These are phyloP conservation scores for Entomyzon cyanotis DNA, from an alignment of 2,113 vertebrate genomes.

Conservation along the genomic window DNA sequence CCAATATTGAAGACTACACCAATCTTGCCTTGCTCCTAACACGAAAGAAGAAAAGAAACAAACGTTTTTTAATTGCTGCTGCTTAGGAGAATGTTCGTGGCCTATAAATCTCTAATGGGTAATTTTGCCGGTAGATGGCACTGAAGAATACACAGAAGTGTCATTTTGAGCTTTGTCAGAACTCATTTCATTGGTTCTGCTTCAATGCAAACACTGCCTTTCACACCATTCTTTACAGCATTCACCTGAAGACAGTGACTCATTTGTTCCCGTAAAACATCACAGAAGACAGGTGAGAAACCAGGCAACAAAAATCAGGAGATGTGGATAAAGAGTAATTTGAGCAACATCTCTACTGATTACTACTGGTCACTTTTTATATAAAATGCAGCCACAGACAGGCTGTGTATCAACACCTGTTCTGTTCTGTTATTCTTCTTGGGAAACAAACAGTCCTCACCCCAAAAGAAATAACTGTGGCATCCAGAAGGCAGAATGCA, in stretches of 20 bases:
- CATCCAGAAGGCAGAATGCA: neutral
- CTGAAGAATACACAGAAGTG: neutral
- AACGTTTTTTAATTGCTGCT: neutral
- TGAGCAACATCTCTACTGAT: neutral
- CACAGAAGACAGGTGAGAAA: neutral
- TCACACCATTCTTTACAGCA: neutral
- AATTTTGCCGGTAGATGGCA: neutral
- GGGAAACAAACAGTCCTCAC: neutral
- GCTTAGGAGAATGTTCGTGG: neutral
- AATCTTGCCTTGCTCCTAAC: slow-evolving; percentile 95
- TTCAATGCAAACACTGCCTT: neutral
- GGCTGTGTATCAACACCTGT: neutral
- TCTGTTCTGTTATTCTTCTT: neutral
- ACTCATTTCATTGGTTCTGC: neutral
- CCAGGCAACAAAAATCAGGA: neutral
- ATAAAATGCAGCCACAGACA: neutral
- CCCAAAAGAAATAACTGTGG: neutral
- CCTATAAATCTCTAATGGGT: neutral
- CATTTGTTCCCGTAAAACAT: neutral
- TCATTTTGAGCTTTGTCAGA: neutral
- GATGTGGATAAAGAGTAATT: neutral
- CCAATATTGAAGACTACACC: slow-evolving; percentile 98
- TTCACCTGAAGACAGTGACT: neutral
- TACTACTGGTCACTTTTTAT: neutral
- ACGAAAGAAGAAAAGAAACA: slow-evolving; percentile 31